Evolutionary conservation across 2,113 vertebrate genomes (phyloP), one percentile per base, ranked within the genome.

Genomic region (Equus przewalskii): DNA sequence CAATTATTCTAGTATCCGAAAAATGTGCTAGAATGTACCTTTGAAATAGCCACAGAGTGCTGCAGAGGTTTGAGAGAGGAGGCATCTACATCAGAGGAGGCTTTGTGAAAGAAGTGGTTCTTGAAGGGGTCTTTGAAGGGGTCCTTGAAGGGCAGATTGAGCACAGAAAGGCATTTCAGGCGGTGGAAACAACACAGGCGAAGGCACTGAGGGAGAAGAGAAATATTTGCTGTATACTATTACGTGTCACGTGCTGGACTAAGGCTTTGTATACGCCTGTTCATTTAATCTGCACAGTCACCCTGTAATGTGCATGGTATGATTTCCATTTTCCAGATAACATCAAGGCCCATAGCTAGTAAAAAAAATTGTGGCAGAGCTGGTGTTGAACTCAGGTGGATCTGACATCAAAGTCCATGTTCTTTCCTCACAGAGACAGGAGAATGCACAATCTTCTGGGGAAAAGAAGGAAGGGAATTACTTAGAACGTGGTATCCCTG

Each of bases 1-100:
- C 28, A 94, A 22, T 92, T 92, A 87, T 75, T 78, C 28, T n/a
- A 69, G 51, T 65, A 73, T 56, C 3, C 79, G 51, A 96, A 89
- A 79, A 83, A 85, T 64, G 22, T 79, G 22, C 12, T 92, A 73
- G 56, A 89, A 86, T 82, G 3, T 79, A 56, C 44, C 24, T 95
- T 92, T 76, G 24, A 84, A 82, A 89, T 24, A 95, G 24, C 18
- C 56, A 18, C 33, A 56, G 82, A 78, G 10, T 73, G 3, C 22
- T 67, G 13, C 21, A 51, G 46, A 80, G 26, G 16, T 94, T 94
- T 90, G 51, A 87, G 65, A 13, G 72, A 81, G 10, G n/a, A 54
- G 88, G 13, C 11, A 28, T n/a, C 76, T 90, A 51, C 21, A 93
- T 91, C 9, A 44, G 73, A 75, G 21, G 75, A 88, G 24, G 1